Base-by-base conservation (phyloP, 2,113 vertebrate species). In the Paraplagusia blochii region DNA sequence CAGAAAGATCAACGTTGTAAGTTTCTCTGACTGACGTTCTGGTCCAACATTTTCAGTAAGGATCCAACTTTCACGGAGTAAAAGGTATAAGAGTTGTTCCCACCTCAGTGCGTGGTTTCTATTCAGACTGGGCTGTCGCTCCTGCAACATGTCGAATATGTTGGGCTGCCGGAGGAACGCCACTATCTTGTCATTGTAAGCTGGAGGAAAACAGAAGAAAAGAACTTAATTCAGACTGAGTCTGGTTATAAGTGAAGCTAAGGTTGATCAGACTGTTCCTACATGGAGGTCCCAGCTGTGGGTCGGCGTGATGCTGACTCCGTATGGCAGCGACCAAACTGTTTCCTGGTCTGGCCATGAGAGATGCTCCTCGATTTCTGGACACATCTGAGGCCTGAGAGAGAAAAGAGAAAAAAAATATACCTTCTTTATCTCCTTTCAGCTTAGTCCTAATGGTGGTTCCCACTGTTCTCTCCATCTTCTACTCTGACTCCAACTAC, bases 121-220 rank as follows among this genome's bases (percentile, higher is more conserved):
- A 75, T 90, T 90, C 53, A 99, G 90, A 78, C 94, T 97, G 39
- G 95, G 94, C 82, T 99, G 96, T 51, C 95, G 91, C 53, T 98
- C 97, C 84, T 98, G 95, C 53, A 99, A 85, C 93, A 96, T 94
- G 81, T 99, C 97, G 74, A 99, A 96, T 74, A 98, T 93, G 85
- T 96, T 99, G 12, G 95, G 93, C 72, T 98, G 96, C 53, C 95
- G 94, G 33, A 99, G 92, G 87, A 98, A 99, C 1, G 95, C 94
- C 83, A 99, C 96, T 44, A 99, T 98, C 90, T 99, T 99, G 84
- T 99, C 97, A 74, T 97, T 98, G 85, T 98, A 98, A 42, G 95
- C 97, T 99, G 86, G n/a, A 3, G n/a, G 57, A 29, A 48, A 7
- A 51, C 4, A 67, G 6, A 57, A 1, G 50, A 11, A 51, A 19